These are phyloP conservation scores for Mythimna lalbum DNA, from an alignment of 2,888 invertebrate genomes.

Conservation along the genomic window DNA sequence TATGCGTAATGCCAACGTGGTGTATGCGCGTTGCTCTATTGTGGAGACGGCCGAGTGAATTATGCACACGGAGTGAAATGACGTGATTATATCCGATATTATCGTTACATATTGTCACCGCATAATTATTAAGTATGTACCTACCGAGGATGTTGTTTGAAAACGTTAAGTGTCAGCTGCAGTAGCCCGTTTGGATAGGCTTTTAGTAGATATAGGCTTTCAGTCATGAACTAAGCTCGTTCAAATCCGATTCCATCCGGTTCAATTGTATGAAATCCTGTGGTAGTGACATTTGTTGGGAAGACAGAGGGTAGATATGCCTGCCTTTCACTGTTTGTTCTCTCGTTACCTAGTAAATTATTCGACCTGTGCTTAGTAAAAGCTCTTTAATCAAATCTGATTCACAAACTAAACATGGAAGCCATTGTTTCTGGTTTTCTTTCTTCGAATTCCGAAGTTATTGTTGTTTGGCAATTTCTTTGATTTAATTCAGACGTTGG, in stretches of 20 bases:
- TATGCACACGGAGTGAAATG: conserved; percentile 80
- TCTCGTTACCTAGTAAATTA: conserved; percentile 15
- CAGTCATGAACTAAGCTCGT: not conserved
- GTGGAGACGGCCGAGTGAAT: conserved; percentile 78
- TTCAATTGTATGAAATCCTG: not conserved
- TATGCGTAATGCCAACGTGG: conserved; percentile 82
- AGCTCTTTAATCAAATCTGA: no score
- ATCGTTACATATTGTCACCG: conserved; percentile 67
- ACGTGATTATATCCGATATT: conserved; percentile 80
- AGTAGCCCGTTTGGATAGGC: not conserved
- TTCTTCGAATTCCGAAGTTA: no score
- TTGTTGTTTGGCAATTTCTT: no score
- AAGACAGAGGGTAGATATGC: not conserved
- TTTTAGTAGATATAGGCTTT: not conserved
- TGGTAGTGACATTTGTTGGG: not conserved
- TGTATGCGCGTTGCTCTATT: conserved; percentile 83
- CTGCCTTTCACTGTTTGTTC: conserved; percentile 8
- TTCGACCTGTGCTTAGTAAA: not conserved
- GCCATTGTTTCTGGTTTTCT: no score
- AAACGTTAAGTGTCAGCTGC: not conserved
- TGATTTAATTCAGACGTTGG: no score
- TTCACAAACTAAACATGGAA: no score
- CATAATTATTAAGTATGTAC: conserved; percentile 62
- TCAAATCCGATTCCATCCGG: conserved; percentile 9
- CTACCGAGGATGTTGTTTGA: not conserved